These are phyloP conservation scores for Trachops cirrhosus DNA, from an alignment of 2,797 vertebrate species.

Conservation along the genomic window DNA sequence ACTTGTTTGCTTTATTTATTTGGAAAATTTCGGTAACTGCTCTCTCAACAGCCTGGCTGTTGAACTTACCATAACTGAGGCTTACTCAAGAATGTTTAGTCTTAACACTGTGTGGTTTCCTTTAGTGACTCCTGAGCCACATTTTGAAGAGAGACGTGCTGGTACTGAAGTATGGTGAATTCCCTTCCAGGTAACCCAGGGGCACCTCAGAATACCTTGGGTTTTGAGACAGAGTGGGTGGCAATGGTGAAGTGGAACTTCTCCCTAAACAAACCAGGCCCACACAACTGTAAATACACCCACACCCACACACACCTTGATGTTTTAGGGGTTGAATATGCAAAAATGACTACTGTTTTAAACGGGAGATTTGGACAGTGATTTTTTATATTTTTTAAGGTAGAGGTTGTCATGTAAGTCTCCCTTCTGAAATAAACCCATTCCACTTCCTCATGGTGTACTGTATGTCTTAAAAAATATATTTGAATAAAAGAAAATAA, in stretches of 20 bases:
- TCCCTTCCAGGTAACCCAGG: conserved; percentile 78
- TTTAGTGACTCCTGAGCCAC: conserved; percentile 75
- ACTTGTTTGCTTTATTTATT: conserved; percentile 86
- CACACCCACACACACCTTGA: conserved; percentile 53
- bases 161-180: conserved; percentile 72
- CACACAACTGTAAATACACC: conserved; percentile 50
- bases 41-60: conserved; percentile 74
- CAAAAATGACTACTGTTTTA: conserved; percentile 16
- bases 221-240: conserved; percentile 64
- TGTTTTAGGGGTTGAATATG: conserved; percentile 52
- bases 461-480: conserved; percentile 65
- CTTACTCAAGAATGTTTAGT: conserved; percentile 81
- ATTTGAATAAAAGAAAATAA: conserved; percentile 74
- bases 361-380: conserved; percentile 27
- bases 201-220: conserved; percentile 65
- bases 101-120: conserved; percentile 83
- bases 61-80: conserved; percentile 78
- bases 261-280: conserved; percentile 62
- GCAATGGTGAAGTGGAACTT: conserved; percentile 54
- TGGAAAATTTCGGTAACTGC: conserved; percentile 85
- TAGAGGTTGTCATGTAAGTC: conserved; percentile 34
- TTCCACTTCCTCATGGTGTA: conserved; percentile 56
- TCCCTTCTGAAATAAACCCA: conserved; percentile 50
- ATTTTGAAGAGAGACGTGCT: conserved; percentile 76
- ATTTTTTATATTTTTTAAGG: conserved; percentile 58